These are phyloP conservation scores for Phortica variegata DNA, from an alignment of 1,140 invertebrate genomes.

Conservation along the genomic window DNA sequence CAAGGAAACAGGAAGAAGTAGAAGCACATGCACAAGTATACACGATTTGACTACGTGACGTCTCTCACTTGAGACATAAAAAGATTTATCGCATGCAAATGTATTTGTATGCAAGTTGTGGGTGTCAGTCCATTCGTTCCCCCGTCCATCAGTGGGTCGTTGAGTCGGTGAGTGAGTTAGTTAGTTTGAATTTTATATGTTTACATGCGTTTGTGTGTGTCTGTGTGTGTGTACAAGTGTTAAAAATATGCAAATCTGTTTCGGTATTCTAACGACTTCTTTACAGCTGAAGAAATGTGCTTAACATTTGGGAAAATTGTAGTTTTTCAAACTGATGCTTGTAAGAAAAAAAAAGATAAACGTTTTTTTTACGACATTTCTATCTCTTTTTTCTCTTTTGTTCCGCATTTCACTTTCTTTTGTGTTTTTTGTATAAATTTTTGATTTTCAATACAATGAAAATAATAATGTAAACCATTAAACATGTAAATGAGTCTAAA, in stretches of 20 bases:
- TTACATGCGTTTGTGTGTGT: slow-evolving; percentile 1
- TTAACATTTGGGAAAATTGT: slow-evolving; percentile 50
- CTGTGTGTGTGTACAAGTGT: slow-evolving; percentile 3
- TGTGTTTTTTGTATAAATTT: too few relatives aligned
- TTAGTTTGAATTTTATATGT: too few relatives aligned
- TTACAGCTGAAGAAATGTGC: slow-evolving; percentile 43
- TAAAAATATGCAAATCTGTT: slow-evolving; percentile 46
- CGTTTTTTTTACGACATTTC: too few relatives aligned
- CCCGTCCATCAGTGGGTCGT: too few relatives aligned
- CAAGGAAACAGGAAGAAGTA: slow-evolving; percentile 53
- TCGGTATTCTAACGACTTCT: slow-evolving; percentile 39
- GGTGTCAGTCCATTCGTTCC: slow-evolving; percentile 6
- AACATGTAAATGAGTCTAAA: too few relatives aligned
- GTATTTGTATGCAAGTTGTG: slow-evolving; percentile 21
- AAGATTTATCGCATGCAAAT: slow-evolving; percentile 53
- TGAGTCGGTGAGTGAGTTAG: neutral
- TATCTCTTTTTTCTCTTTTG: too few relatives aligned
- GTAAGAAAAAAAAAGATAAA: too few relatives aligned
- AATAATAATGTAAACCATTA: too few relatives aligned
- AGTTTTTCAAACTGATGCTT: too few relatives aligned
- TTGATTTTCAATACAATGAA: too few relatives aligned
- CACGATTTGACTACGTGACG: slow-evolving; percentile 44
- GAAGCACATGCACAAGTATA: slow-evolving; percentile 32
- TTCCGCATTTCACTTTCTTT: too few relatives aligned
- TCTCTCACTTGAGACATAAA: slow-evolving; percentile 52